phyloP scores from a whole-genome alignment of 2,888 invertebrate genomes.

The Cyaniris semiargus region DNA sequence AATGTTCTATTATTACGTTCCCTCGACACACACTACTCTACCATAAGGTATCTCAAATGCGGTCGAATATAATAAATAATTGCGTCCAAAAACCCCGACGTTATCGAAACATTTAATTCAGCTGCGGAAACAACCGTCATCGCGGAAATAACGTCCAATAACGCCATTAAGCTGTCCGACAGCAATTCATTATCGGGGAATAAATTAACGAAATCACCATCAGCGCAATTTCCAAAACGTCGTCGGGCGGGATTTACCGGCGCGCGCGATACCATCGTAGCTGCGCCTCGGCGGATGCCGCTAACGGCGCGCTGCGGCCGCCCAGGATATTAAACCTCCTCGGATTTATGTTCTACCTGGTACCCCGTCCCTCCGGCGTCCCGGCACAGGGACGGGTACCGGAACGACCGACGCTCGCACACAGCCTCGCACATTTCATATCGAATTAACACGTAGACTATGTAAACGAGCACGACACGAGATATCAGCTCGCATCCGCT shows the following conservation, averaged over 20 bases:
- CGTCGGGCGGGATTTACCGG: slow-evolving; percentile 9
- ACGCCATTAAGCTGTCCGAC: not conserved
- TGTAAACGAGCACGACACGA: not conserved
- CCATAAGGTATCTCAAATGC: not conserved
- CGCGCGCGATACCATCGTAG: slow-evolving; percentile 4
- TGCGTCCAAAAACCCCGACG: not conserved
- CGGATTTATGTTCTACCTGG: slow-evolving; percentile 8
- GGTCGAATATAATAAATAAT: not conserved
- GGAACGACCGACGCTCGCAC: not conserved
- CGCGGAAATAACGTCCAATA: slow-evolving; percentile 12
- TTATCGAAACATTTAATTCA: not conserved
- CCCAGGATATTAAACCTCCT: slow-evolving; percentile 17
- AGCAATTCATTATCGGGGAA: not conserved
- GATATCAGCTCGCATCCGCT: not conserved
- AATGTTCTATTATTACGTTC: not conserved
- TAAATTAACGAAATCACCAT: slow-evolving; percentile 16
- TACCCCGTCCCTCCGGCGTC: not conserved
- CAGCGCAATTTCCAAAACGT: slow-evolving; percentile 6
- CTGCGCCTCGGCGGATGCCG: slow-evolving; percentile 1
- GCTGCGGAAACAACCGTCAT: slow-evolving; percentile 2
- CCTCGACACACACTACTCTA: not conserved
- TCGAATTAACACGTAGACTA: not conserved
- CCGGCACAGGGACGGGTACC: not conserved
- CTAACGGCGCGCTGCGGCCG: slow-evolving; percentile 8
- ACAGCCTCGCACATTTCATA: not conserved